Base-by-base conservation (phyloP, 2,113 vertebrate species). In the Eudyptes chrysolophus region DNA sequence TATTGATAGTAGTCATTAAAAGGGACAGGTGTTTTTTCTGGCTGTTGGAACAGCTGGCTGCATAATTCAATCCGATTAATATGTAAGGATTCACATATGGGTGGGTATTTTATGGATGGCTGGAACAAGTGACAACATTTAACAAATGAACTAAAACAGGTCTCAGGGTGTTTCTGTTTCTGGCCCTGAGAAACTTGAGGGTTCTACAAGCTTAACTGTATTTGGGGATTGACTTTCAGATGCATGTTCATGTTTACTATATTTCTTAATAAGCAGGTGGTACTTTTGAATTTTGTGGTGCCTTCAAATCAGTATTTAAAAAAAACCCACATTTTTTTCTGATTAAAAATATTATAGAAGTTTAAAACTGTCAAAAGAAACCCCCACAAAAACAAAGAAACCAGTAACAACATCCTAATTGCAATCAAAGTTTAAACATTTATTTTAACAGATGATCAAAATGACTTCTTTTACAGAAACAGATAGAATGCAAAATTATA, bases 1-100 rank as follows among this genome's bases (percentile, higher is more conserved):
- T 97, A 94, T 96, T 88, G 95, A 95, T 96, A 84, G 78, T 65
- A 94, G 75, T 83, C 93, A 88, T 95, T 95, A 97, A 93, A 95
- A 75, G 52, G 86, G 92, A 96, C 90, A 97, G 96, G 95, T 96
- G 92, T 92, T 95, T 95, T 90, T 94, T 66, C 94, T 95, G 92
- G 84, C 78, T 96, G 89, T 58, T 79, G 70, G n/a, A 96, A 89
- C 94, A 97, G 93, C 89, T 97, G 97, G 94, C 87, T 92, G 87
- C 68, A 70, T 94, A 94, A 94, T 90, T 97, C 94, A 88, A 44
- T 61, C 27, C 11, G 3, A 96, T 95, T 96, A 96, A 89, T 93
- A 97, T 89, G 76, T 96, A 96, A 93, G 72, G 58, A 92, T 92
- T 89, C 46, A 3, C 95, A 90, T 93, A 93, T 89, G 90, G 93